Base-by-base conservation (phyloP, 2,888 invertebrate genomes). In the Lasioglossum figueresi region DNA sequence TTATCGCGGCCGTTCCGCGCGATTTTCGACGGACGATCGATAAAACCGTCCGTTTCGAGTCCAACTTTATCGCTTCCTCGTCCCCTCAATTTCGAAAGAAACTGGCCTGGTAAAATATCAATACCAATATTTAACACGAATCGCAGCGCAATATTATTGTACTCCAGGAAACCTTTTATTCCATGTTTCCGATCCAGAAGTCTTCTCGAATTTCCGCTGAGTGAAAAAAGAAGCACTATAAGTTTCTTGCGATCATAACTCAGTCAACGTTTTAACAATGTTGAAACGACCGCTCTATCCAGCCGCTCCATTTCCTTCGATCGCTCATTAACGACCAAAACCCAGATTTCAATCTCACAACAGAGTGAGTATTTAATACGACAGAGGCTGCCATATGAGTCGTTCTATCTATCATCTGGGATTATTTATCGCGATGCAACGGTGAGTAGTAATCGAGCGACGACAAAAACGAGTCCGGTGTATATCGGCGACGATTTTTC, bases 401-500 rank as follows among this genome's bases (percentile, higher is more conserved):
- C n/a, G 27, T 76, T 76, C 23, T 56, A 76, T 63, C 75, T 59
- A 52, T 59, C 75, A 40, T 40, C 37, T 56, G 2, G 23, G 3
- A 68, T 76, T 34, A 48, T 52, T 68, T 52, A 68, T 80, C 72
- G 43, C 31, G n/a, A 76, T 31, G 34, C n/a, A 82, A 52, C 14
- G 82, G 48, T 48, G 12, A 74, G 12, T 31, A 63, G 31, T 4
- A 75, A 56, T 70, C 34, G 31, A 14, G 27, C 45, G 23, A 43
- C 63, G 19, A 63, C 16, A 52, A 82, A n/a, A 16, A 37, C 37
- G 31, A 37, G 23, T 23, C 12, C n/a, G n/a, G 48, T 48, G 23
- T 52, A 56, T 80, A 80, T 27, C 5, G 27, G 27, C 4, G 12
- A 5, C n/a, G 56, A 70, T 83, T 84, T 83, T 56, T 59, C 43